phyloP scores from a whole-genome alignment of 2,113 vertebrate genomes.

The Ahaetulla prasina region DNA sequence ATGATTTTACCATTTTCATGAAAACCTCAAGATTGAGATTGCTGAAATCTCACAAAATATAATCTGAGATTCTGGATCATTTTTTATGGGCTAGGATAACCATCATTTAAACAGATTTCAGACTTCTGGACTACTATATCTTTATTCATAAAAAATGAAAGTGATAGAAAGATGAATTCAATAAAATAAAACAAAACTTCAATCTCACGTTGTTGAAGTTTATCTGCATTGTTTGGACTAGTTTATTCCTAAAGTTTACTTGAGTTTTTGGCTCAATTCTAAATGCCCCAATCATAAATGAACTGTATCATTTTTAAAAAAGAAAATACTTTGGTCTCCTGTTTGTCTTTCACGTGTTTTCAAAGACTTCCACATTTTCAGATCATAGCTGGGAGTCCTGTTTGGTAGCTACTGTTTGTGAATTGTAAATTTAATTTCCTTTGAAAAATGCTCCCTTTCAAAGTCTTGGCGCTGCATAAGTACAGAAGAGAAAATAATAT shows the following conservation, averaged over 20 bases:
- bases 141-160: background rate
- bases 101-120: background rate
- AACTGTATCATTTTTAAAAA: background rate
- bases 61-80: background rate
- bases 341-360: background rate
- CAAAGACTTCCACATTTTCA: background rate
- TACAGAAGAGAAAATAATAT: conserved; percentile 18
- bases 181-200: background rate
- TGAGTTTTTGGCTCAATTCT: background rate
- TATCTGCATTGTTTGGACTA: background rate
- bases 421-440: background rate
- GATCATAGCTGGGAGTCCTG: background rate
- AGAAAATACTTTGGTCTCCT: background rate
- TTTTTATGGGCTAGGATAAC: background rate
- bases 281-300: background rate
- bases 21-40: background rate
- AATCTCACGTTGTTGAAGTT: background rate
- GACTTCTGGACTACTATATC: background rate
- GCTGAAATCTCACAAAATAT: background rate
- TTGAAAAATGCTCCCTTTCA: conserved; percentile 6
- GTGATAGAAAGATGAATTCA: background rate
- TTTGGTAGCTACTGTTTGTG: background rate
- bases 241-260: background rate
- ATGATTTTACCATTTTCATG: background rate
- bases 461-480: background rate